Conservation (phyloP, 2,113 vertebrate genomes). For the Toxostoma redivivum region DNA sequence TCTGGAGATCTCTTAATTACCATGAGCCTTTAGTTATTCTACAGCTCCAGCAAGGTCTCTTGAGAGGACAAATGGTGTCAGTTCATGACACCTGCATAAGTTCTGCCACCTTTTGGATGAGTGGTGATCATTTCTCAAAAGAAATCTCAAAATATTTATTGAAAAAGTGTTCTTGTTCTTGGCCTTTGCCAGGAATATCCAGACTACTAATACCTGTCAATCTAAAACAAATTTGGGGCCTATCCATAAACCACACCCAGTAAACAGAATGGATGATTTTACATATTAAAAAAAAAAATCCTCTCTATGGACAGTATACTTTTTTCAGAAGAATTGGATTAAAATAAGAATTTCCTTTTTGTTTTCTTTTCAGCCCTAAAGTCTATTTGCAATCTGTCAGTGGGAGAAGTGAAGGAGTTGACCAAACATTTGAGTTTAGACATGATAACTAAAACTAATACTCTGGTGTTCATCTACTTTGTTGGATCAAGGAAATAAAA, state of each 20-base stretch:
- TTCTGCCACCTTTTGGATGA: constrained; percentile 17
- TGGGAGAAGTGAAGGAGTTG: not conserved
- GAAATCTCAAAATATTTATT: constrained; percentile 2
- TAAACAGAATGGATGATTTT: not conserved
- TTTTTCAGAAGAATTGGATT: not conserved
- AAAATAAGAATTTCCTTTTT: not conserved
- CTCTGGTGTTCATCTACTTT: not conserved
- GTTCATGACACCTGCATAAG: constrained; percentile 15
- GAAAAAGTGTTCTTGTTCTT: not conserved
- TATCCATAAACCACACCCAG: not conserved
- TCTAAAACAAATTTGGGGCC: not conserved
- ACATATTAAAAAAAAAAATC: not conserved
- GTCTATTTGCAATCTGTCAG: not conserved
- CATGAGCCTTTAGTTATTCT: constrained; percentile 8
- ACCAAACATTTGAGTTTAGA: not conserved
- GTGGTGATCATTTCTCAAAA: constrained; percentile 1
- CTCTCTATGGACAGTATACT: not conserved
- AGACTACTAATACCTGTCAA: not conserved
- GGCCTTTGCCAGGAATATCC: not conserved
- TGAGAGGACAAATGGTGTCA: not conserved
- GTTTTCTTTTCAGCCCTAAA: not conserved
- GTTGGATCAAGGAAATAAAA: not conserved
- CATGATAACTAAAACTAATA: not conserved
- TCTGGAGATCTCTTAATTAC: constrained; percentile 35
- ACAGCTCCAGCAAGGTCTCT: not conserved